A percentile compares a stretch with the other conserved stretches of the same genome.
Conservation (phyloP, 1,140 invertebrate genomes). For the Epicauta chinensis region DNA sequence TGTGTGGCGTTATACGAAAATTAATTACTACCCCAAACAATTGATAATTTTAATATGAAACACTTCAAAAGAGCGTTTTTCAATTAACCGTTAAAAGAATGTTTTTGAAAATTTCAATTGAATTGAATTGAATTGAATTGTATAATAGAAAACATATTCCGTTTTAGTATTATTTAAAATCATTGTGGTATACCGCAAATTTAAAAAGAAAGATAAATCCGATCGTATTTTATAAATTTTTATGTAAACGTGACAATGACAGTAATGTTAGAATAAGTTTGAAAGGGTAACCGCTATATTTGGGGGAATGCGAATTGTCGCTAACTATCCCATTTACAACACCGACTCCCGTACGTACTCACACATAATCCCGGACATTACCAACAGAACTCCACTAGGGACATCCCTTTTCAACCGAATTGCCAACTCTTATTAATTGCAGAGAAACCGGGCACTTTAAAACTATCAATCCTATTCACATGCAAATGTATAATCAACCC, state of each 20-base stretch:
- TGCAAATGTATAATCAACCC: too few species aligned
- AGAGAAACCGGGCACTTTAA: neutral
- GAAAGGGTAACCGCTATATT: slow-evolving; percentile 40
- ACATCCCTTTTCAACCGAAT: slow-evolving; percentile 2
- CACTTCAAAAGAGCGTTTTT: too few species aligned
- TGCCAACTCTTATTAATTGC: slow-evolving; percentile 8
- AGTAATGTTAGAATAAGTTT: slow-evolving; percentile 35
- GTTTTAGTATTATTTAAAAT: too few species aligned
- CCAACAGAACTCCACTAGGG: slow-evolving; percentile 21
- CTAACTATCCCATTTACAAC: slow-evolving; percentile 40
- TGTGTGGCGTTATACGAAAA: slow-evolving; percentile 17
- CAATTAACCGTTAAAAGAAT: too few species aligned
- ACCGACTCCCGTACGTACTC: slow-evolving; percentile 25
- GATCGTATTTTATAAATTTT: slow-evolving; percentile 40
- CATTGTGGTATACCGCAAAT: too few species aligned
- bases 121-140: too few species aligned
- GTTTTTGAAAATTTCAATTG: too few species aligned
- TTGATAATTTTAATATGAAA: too few species aligned
- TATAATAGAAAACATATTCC: too few species aligned
- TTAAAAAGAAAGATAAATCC: slow-evolving; percentile 22
- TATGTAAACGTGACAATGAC: slow-evolving; percentile 42
- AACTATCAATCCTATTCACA: too few species aligned
- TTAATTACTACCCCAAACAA: slow-evolving; percentile 21
- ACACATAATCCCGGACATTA: slow-evolving; percentile 37
- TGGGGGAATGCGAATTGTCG: slow-evolving; percentile 43